Evolutionary conservation across 2,888 invertebrate species (phyloP).

Genomic region (Pseudeuparius sepicola): DNA sequence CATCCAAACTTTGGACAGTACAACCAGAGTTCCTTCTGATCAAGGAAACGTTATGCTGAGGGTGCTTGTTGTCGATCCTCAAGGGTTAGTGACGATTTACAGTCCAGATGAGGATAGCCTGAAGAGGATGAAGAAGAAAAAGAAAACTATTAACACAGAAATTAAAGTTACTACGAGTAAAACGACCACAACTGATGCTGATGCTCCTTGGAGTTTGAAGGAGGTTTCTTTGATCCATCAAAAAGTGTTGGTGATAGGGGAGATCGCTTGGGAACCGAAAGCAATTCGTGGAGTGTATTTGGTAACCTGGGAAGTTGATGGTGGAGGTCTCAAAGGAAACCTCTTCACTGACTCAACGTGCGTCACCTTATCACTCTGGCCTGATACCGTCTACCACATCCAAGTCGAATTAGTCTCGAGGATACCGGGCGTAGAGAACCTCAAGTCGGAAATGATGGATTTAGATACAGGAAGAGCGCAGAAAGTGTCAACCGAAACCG

Average conservation of each 20-base stretch:
- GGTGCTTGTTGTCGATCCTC: conserved; percentile 59
- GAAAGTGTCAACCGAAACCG: conserved; percentile 54
- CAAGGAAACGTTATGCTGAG: conserved; percentile 49
- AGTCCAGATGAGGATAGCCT: conserved; percentile 54
- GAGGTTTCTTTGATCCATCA: conserved; percentile 64
- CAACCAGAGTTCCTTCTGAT: conserved; percentile 54
- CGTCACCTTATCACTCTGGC: conserved; percentile 71
- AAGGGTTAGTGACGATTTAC: conserved; percentile 60
- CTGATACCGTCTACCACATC: conserved; percentile 70
- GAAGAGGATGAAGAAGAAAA: conserved; percentile 35
- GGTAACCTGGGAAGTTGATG: conserved; percentile 77
- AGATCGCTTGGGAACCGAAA: conserved; percentile 64
- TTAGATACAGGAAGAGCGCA: conserved; percentile 54
- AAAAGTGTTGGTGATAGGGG: conserved; percentile 59
- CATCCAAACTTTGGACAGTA: conserved; percentile 54
- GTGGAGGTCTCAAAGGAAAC: conserved; percentile 72
- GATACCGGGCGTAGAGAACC: conserved; percentile 50
- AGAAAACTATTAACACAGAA: conserved; percentile 42
- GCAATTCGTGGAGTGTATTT: conserved; percentile 59
- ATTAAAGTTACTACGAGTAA: conserved; percentile 44
- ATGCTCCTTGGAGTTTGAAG: conserved; percentile 51
- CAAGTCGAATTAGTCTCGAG: conserved; percentile 60
- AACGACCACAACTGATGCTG: conserved; percentile 41
- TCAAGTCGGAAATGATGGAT: conserved; percentile 56
- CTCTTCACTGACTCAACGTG: conserved; percentile 71